Evolutionary conservation across 2,797 vertebrate genomes (phyloP), one percentile per base, ranked within the genome.

Genomic region (Pteropus rufus): DNA sequence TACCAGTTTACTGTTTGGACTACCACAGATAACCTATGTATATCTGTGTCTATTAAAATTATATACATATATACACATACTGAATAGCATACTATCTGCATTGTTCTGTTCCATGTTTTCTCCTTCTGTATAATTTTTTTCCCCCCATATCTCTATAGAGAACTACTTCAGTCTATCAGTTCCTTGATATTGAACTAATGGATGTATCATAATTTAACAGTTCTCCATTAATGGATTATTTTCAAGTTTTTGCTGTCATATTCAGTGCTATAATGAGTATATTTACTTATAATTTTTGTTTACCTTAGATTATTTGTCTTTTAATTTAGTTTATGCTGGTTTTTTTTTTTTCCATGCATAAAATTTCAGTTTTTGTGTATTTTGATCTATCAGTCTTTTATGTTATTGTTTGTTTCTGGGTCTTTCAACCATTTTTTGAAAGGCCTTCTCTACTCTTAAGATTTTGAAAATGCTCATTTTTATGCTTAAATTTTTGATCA

Each of bases 221-320:
- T 34, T 31, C 19, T 93, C 14, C 14, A 75, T 52, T 58, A 86
- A 80, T 80, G 46, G 44, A 67, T 67, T 94, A 29, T 88, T 81
- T 88, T 64, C 16, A 91, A 94, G 44, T 29, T 69, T 85, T 91
- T 94, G n/a, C 15, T 81, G 46, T 44, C 56, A 86, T 10, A 72
- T 36, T 70, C 41, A 64, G 8, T 90, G 83, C 5, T 69, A 31
- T 69, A 91, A 39, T 62, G 19, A 65, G 41, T 91, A 85, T 79
- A 67, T 85, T 81, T 89, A 41, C n/a, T 75, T 82, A 4, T 64
- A 24, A 46, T 44, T 89, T 97, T 86, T 64, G 46, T 93, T 95
- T 94, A 67, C 19, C 34, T 76, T 87, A 72, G 44, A 26, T 84
- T 86, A 44, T 65, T 80, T 82, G 23, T 56, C 44, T 77, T 95